These are phyloP conservation scores for Pristionchus entomophagus DNA, from an alignment of 2,888 invertebrate genomes.

Conservation along the genomic window DNA sequence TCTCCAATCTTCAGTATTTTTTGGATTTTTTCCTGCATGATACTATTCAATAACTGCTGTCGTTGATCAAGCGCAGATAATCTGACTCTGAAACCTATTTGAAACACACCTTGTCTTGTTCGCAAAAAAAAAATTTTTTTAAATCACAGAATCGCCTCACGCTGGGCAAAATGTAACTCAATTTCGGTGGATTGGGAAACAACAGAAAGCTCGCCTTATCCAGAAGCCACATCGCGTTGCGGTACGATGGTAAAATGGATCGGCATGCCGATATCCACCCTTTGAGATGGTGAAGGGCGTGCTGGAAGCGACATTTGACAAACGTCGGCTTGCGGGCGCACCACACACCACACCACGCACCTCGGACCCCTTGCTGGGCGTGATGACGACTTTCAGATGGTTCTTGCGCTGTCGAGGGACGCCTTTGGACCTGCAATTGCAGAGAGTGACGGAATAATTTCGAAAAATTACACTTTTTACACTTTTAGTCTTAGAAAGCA, in stretches of 20 bases:
- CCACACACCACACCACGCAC: background rate
- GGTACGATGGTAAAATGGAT: background rate
- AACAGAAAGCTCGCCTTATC: background rate
- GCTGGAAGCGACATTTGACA: background rate
- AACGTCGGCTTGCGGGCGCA: background rate
- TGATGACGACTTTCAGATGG: background rate
- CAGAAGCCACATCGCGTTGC: background rate
- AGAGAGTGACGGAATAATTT: background rate
- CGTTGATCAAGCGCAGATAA: no score
- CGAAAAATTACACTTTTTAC: no score
- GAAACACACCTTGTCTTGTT: no score
- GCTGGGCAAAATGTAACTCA: no score
- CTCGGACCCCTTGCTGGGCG: background rate
- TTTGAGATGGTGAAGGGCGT: background rate
- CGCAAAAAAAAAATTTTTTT: no score
- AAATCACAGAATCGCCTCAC: no score
- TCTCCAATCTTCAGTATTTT: no score
- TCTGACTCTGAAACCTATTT: no score
- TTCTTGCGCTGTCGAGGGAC: background rate
- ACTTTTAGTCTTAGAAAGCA: no score
- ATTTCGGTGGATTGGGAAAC: no score
- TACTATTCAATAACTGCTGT: no score
- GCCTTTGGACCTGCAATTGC: background rate
- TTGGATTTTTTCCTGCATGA: no score
- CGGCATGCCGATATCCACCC: background rate